Evolutionary conservation across 2,888 invertebrate species (phyloP).

Genomic region (Lamellibrachia columna): DNA sequence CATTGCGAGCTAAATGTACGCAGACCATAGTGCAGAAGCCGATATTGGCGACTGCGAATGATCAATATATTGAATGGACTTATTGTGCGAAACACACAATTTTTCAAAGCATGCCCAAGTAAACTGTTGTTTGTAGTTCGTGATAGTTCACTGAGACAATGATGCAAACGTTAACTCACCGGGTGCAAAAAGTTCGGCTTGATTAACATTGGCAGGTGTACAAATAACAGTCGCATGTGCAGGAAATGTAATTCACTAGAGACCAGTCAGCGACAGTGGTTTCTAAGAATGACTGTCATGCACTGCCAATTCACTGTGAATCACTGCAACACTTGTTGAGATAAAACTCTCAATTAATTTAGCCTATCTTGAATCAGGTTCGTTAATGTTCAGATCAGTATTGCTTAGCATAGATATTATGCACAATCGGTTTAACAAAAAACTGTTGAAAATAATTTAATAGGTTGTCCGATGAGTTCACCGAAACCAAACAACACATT

Average conservation of each 20-base stretch:
- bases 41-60: not conserved
- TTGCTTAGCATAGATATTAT: too few species aligned
- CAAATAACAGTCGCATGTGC: not conserved
- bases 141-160: not conserved
- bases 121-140: not conserved
- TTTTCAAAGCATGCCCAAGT: not conserved
- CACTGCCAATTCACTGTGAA: not conserved
- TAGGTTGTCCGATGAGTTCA: too few species aligned
- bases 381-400: too few species aligned
- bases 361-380: too few species aligned
- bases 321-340: too few species aligned
- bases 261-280: not conserved
- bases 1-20: not conserved
- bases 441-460: too few species aligned
- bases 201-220: not conserved
- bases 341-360: too few species aligned
- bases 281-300: not conserved
- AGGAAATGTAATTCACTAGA: not conserved
- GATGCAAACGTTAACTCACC: not conserved
- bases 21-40: not conserved
- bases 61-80: not conserved
- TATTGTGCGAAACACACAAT: not conserved
- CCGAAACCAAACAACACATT: too few species aligned
- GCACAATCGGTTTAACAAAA: too few species aligned
- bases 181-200: not conserved